Base-by-base conservation (phyloP, 2,113 vertebrate genomes). In the Entomyzon cyanotis region DNA sequence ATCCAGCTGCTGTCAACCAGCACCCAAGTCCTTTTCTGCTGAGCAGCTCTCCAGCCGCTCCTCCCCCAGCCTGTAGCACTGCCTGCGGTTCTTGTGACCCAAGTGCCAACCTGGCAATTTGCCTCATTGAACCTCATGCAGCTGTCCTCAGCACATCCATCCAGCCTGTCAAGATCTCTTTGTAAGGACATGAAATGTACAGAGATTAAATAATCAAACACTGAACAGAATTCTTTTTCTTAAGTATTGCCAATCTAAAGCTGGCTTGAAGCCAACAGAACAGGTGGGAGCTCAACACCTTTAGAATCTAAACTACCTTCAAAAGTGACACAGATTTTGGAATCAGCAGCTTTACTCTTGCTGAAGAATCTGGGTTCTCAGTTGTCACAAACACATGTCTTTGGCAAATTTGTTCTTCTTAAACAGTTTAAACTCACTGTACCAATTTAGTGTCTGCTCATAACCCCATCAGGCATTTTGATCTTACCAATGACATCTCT, bases 21-120 rank as follows among this genome's bases (percentile, higher is more conserved):
- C 46, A 68, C 11, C 15, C 39, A 47, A 39, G 33, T 9, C 30
- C 46, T 39, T 60, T 53, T 22, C 53, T 75, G 69, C n/a, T 52
- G 23, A 60, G 39, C 60, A 82, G 33, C 53, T 30, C 39, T 47
- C 20, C 25, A 82, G 69, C 20, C 13, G 30, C 46, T 67, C 53
- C 24, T 75, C 11, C 12, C 27, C 9, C 16, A 30, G 30, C 24
- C 53, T n/a, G 20, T 2, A n/a, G 39, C 1, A 0, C 28, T 30
- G 46, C 46, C 39, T 39, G 69, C 28, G 20, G 12, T 3, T 53
- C 24, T 11, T 41, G n/a, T 18, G 39, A 47, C 60, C 12, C 28
- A n/a, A 53, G 28, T 3, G 60, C 46, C 74, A 10, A 46, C 23
- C 28, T 24, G 62, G n/a, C 28, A 28, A 28, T 68, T 10, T 17